A percentile compares a stretch with the other conserved stretches of the same genome.
Conservation (phyloP, 2,888 invertebrate species). For the Antheraea yamamai region DNA sequence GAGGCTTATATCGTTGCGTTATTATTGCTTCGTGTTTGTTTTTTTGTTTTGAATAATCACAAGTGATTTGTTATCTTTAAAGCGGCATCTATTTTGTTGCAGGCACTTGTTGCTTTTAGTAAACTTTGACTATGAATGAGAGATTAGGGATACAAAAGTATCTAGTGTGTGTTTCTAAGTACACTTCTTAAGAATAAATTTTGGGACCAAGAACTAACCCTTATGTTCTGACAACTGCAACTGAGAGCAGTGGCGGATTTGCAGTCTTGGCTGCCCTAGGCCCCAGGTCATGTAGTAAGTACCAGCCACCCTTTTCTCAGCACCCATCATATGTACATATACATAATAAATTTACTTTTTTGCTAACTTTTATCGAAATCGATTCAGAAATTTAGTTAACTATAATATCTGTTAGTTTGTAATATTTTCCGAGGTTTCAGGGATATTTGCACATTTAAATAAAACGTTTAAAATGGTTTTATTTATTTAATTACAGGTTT, state of each 20-base stretch:
- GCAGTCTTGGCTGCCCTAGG: too few relatives aligned
- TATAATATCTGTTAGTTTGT: too few relatives aligned
- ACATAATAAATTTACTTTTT: too few relatives aligned
- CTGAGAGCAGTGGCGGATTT: too few relatives aligned
- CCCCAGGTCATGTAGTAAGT: constrained; percentile 1
- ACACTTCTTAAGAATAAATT: not conserved
- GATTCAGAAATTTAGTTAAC: too few relatives aligned
- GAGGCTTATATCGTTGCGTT: not conserved
- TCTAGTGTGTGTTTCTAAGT: not conserved
- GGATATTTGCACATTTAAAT: too few relatives aligned
- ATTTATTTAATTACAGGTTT: too few relatives aligned
- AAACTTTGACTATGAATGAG: not conserved
- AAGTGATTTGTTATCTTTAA: not conserved
- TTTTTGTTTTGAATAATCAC: not conserved
- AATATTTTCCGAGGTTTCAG: too few relatives aligned
- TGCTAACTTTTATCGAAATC: too few relatives aligned
- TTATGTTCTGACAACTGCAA: not conserved
- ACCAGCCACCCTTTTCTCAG: not conserved
- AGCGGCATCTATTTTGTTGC: constrained; percentile 1
- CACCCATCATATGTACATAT: not conserved
- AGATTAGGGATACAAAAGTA: not conserved
- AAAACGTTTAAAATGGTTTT: too few relatives aligned
- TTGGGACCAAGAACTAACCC: not conserved
- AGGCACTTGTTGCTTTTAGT: not conserved
- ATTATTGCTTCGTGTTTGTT: not conserved